Conservation (phyloP, 2,797 vertebrate genomes). For the Hemitrygon akajei region DNA sequence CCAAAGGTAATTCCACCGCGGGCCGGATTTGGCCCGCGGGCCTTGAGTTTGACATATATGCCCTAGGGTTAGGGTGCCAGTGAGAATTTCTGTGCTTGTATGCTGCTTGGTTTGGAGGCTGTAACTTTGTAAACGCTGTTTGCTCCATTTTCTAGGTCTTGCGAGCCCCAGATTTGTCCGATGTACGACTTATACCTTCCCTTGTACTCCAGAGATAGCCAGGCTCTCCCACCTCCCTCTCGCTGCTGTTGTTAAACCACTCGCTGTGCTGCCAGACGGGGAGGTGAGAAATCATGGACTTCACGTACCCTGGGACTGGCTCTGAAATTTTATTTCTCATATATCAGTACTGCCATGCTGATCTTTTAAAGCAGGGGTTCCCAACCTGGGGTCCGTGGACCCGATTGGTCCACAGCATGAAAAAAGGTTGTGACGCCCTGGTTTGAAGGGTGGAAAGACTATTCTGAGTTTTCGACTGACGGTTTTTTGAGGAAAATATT, state of each 20-base stretch:
- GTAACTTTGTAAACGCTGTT: background rate
- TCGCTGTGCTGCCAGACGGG: constrained; percentile 45
- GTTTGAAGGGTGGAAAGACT: too few species aligned
- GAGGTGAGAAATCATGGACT: constrained; percentile 40
- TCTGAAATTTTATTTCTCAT: background rate
- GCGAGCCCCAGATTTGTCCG: constrained; percentile 57
- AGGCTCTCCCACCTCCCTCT: constrained; percentile 61
- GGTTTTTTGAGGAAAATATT: too few species aligned
- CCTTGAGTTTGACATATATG: too few species aligned
- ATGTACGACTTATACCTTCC: constrained; percentile 60
- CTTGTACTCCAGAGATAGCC: constrained; percentile 55
- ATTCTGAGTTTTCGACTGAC: too few species aligned
- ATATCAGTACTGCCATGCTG: background rate
- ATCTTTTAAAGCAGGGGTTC: background rate
- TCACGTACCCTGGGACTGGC: background rate
- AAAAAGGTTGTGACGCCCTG: too few species aligned
- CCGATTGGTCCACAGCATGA: too few species aligned
- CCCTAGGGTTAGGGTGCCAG: background rate
- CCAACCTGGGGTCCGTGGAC: too few species aligned
- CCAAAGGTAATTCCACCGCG: too few species aligned
- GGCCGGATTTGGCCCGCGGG: too few species aligned
- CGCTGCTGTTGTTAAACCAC: constrained; percentile 59
- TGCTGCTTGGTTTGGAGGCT: background rate
- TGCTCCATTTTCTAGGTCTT: constrained; percentile 50
- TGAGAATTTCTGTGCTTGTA: background rate